Percentiles rank a stretch among this genome's conserved stretches.
These are phyloP conservation scores for Prochilodus magdalenae DNA, from an alignment of 2,113 vertebrate genomes.

Conservation along the genomic window DNA sequence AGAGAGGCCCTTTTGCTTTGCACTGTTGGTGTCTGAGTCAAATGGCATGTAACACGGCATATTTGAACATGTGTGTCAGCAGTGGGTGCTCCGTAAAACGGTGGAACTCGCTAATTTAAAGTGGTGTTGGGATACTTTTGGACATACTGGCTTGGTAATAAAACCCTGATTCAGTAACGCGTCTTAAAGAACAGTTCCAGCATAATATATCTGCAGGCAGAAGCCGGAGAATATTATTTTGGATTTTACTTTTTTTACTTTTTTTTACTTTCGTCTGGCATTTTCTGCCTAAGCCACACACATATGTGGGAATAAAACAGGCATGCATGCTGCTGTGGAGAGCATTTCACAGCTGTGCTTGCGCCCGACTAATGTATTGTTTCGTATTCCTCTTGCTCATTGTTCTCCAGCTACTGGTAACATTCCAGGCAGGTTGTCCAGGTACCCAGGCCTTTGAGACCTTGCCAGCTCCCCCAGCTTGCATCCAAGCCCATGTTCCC, in stretches of 20 bases:
- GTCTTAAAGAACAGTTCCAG: too few relatives aligned
- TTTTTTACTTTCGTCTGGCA: background rate
- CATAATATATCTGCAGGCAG: background rate
- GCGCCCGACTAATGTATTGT: background rate
- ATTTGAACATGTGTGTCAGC: too few relatives aligned
- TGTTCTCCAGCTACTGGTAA: slow-evolving; percentile 34
- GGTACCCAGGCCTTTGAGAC: slow-evolving; percentile 46
- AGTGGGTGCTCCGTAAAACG: too few relatives aligned
- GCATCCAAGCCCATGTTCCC: slow-evolving; percentile 19
- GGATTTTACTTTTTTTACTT: too few relatives aligned
- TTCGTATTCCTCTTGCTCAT: slow-evolving; percentile 10
- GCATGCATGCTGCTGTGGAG: background rate
- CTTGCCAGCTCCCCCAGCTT: slow-evolving; percentile 30
- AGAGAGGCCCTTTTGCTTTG: too few relatives aligned
- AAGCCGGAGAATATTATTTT: background rate
- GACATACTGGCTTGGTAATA: too few relatives aligned
- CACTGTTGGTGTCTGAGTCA: too few relatives aligned
- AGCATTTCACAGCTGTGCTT: background rate
- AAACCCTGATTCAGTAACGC: too few relatives aligned
- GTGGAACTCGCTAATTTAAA: too few relatives aligned
- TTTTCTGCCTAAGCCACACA: background rate
- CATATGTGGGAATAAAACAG: background rate
- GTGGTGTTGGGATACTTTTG: too few relatives aligned
- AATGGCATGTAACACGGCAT: too few relatives aligned
- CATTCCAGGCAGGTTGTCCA: slow-evolving; percentile 48